Evolutionary conservation across 2,888 invertebrate species (phyloP).

Genomic region (Phaedon cochleariae): DNA sequence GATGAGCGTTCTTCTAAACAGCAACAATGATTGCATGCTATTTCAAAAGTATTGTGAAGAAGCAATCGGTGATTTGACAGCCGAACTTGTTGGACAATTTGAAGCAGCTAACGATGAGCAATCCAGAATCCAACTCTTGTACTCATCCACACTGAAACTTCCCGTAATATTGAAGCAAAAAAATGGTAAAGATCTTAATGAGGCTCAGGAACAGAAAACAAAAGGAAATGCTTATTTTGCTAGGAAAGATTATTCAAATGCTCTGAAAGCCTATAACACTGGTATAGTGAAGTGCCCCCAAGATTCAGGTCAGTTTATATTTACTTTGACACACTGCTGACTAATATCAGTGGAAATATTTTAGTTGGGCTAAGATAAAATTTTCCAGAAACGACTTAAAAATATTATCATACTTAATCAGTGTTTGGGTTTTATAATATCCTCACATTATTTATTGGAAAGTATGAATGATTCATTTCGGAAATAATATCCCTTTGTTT

Average conservation of each 20-base stretch:
- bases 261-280: conserved; percentile 75
- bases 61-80: conserved; percentile 60
- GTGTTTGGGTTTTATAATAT: too few relatives aligned
- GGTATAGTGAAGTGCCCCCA: conserved; percentile 74
- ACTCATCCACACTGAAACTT: conserved; percentile 59
- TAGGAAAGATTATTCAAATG: conserved; percentile 73
- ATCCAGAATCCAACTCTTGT: conserved; percentile 72
- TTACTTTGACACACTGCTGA: background rate
- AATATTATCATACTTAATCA: too few relatives aligned
- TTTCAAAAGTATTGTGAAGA: conserved; percentile 73
- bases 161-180: conserved; percentile 45
- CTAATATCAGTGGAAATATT: background rate
- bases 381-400: background rate
- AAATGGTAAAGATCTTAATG: conserved; percentile 66
- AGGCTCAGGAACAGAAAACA: conserved; percentile 72
- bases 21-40: conserved; percentile 30
- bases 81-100: conserved; percentile 71
- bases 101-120: conserved; percentile 69
- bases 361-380: background rate
- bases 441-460: too few relatives aligned
- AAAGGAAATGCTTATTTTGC: conserved; percentile 79
- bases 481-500: conserved; percentile 23
- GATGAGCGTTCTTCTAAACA: conserved; percentile 25
- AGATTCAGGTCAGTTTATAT: conserved; percentile 69
- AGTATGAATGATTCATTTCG: too few relatives aligned